These are phyloP conservation scores for Bombycilla garrulus DNA, from an alignment of 2,113 vertebrate species.

Conservation along the genomic window DNA sequence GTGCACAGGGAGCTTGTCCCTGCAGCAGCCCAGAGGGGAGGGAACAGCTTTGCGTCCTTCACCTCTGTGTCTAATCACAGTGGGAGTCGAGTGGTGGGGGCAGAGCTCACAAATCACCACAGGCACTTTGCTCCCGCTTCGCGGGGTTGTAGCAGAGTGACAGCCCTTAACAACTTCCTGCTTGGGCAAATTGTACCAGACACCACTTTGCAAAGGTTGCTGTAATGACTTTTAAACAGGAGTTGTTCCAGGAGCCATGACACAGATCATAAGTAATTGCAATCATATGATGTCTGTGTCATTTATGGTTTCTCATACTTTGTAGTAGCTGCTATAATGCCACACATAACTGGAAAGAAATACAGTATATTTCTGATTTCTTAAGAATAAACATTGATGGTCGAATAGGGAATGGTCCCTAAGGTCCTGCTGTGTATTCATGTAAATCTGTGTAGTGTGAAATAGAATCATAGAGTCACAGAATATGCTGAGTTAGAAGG, in stretches of 20 bases:
- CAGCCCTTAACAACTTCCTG: background rate
- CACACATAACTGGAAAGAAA: background rate
- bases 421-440: background rate
- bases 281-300: background rate
- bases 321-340: background rate
- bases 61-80: background rate
- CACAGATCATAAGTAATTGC: background rate
- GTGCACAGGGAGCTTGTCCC: background rate
- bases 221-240: slow-evolving; percentile 7
- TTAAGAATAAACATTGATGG: background rate
- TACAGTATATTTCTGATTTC: background rate
- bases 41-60: background rate
- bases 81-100: background rate
- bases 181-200: background rate
- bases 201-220: background rate
- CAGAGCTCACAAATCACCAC: background rate
- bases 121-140: background rate
- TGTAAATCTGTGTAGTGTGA: background rate
- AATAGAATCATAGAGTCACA: background rate
- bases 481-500: background rate
- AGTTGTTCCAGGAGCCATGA: background rate
- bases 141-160: background rate
- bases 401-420: background rate
- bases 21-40: fast-evolving
- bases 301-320: background rate